Evolutionary conservation across 2,888 invertebrate genomes (phyloP).

Genomic region (Hydriomena furcata): DNA sequence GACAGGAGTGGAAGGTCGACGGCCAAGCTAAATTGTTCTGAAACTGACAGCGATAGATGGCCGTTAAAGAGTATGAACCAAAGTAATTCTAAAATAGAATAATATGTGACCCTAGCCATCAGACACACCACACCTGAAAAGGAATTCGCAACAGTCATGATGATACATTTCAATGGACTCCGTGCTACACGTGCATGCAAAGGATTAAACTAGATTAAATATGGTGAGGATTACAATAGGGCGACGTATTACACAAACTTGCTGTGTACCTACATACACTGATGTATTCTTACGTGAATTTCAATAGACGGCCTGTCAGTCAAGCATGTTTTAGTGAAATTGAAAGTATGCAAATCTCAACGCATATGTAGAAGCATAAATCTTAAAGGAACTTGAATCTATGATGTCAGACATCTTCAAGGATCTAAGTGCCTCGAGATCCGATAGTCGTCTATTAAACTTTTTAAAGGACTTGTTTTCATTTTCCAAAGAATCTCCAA

Average conservation of each 20-base stretch:
- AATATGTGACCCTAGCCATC: slow-evolving; percentile 4
- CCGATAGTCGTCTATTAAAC: too few relatives aligned
- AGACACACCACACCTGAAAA: slow-evolving; percentile 2
- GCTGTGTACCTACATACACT: background rate
- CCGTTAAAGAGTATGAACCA: background rate
- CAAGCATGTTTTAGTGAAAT: too few relatives aligned
- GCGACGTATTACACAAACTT: background rate
- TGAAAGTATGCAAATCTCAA: too few relatives aligned
- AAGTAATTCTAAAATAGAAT: background rate
- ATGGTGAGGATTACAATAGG: slow-evolving; percentile 4
- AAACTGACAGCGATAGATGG: slow-evolving; percentile 1
- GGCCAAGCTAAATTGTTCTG: slow-evolving; percentile 5
- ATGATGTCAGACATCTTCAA: too few relatives aligned
- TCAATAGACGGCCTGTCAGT: too few relatives aligned
- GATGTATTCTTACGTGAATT: too few relatives aligned
- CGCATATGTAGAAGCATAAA: too few relatives aligned
- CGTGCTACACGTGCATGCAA: slow-evolving; percentile 14
- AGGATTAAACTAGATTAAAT: slow-evolving; percentile 14
- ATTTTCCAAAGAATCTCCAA: slow-evolving; percentile 8
- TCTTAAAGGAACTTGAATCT: too few relatives aligned
- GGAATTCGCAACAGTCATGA: slow-evolving; percentile 16
- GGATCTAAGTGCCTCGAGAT: too few relatives aligned
- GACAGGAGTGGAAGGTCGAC: too few relatives aligned
- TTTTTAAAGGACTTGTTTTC: background rate
- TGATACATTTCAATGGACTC: slow-evolving; percentile 21